These are phyloP conservation scores for Hormiphora californensis DNA, from an alignment of 37 sponge, comb jelly and placozoan species.

Conservation along the genomic window DNA sequence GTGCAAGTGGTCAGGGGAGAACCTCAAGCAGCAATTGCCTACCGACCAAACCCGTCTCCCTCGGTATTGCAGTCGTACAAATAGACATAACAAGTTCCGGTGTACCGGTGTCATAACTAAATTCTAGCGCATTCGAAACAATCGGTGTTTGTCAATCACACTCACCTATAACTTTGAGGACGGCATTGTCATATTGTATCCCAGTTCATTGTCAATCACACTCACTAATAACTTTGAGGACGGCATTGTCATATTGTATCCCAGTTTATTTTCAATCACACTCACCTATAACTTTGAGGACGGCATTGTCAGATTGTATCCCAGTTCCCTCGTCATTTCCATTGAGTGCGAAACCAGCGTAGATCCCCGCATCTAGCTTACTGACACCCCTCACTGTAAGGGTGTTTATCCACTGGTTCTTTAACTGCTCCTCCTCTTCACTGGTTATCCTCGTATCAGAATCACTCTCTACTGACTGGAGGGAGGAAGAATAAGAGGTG, in stretches of 20 bases:
- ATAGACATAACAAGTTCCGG: too few species aligned
- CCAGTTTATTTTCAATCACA: neutral
- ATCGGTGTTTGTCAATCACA: neutral
- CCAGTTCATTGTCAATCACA: too few species aligned
- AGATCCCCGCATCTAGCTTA: neutral
- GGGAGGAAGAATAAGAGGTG: neutral
- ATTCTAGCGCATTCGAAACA: too few species aligned
- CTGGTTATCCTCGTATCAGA: neutral
- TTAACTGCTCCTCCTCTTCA: neutral
- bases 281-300: neutral
- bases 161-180: neutral
- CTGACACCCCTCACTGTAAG: neutral
- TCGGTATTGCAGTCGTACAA: too few species aligned
- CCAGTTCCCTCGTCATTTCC: constrained; percentile 12
- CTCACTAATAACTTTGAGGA: too few species aligned
- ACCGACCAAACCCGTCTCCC: too few species aligned
- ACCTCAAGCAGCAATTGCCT: too few species aligned
- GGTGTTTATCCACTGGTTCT: neutral
- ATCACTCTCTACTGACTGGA: neutral
- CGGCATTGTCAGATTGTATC: neutral
- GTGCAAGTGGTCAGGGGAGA: too few species aligned
- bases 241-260: neutral
- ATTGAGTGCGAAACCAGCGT: neutral
- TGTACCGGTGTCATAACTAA: too few species aligned
- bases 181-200: neutral